Evolutionary conservation across 2,797 vertebrate genomes (phyloP).

Genomic region (Cottoperca gobio): DNA sequence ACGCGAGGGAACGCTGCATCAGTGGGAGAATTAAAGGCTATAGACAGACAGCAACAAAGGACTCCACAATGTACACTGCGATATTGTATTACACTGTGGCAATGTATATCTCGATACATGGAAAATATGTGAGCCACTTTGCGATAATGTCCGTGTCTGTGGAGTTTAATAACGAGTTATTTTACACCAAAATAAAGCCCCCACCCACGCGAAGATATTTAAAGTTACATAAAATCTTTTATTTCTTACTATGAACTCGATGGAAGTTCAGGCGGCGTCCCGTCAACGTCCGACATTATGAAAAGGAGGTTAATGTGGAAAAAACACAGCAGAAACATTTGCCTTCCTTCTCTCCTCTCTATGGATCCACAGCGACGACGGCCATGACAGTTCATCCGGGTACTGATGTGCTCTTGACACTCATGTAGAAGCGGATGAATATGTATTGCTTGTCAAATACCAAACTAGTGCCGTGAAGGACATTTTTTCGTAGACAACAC

Average conservation of each 20-base stretch:
- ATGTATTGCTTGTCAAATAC: constrained; percentile 72
- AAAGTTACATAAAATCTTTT: constrained; percentile 66
- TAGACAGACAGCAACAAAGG: constrained; percentile 26
- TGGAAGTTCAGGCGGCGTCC: constrained; percentile 53
- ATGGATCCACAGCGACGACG: constrained; percentile 89
- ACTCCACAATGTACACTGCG: not conserved
- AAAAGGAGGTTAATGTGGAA: constrained; percentile 22
- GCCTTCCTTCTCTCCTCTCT: constrained; percentile 87
- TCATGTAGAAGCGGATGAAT: constrained; percentile 82
- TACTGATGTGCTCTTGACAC: constrained; percentile 71
- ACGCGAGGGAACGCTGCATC: constrained; percentile 48
- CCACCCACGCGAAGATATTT: constrained; percentile 70
- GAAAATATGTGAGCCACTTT: constrained; percentile 17
- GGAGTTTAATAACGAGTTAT: constrained; percentile 71
- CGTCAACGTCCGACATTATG: constrained; percentile 39
- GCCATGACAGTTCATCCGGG: constrained; percentile 99
- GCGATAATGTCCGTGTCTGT: constrained; percentile 23
- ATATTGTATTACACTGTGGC: not conserved
- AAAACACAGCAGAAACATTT: constrained; percentile 73
- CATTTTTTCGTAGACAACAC: not conserved
- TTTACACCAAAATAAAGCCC: constrained; percentile 69
- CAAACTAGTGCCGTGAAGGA: constrained; percentile 58
- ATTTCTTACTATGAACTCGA: constrained; percentile 70
- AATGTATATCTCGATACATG: not conserved
- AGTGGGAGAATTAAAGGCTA: constrained; percentile 34